Percentiles rank a stretch among this genome's conserved stretches.
phyloP scores from a whole-genome alignment of 1,140 invertebrate species.

The Bombus picipes region DNA sequence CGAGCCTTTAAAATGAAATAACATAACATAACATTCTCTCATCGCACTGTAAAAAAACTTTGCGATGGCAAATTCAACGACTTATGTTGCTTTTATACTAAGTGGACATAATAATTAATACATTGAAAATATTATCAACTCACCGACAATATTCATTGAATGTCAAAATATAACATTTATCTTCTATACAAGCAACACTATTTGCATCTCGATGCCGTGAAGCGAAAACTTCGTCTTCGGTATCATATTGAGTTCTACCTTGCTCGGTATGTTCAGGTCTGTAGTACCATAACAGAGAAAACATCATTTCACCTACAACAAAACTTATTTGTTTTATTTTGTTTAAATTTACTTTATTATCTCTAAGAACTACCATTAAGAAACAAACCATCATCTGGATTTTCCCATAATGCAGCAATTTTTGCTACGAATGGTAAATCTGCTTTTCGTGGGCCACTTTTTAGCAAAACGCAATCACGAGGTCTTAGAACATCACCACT shows the following conservation, averaged over 20 bases:
- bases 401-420: slow-evolving; percentile 96
- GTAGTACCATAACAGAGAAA: slow-evolving; percentile 98
- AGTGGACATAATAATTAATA: neutral
- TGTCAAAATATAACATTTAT: slow-evolving; percentile 98
- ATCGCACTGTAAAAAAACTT: neutral
- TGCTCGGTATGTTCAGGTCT: slow-evolving; percentile 97
- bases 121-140: slow-evolving; percentile 54
- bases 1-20: neutral
- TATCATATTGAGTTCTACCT: slow-evolving; percentile 89
- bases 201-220: slow-evolving; percentile 96
- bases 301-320: slow-evolving; percentile 95
- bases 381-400: slow-evolving; percentile 92
- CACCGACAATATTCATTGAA: slow-evolving; percentile 98
- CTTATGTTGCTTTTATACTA: neutral
- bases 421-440: slow-evolving; percentile 97
- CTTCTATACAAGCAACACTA: slow-evolving; percentile 98
- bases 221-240: slow-evolving; percentile 96
- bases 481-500: slow-evolving; percentile 93
- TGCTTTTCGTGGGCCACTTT: slow-evolving; percentile 91
- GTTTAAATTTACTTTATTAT: neutral
- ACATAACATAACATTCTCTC: neutral
- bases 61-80: neutral
- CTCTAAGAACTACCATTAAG: neutral
- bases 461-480: slow-evolving; percentile 94
- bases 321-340: slow-evolving; percentile 1